Percentiles rank a stretch among this genome's conserved stretches.
Conservation (phyloP, 2,113 vertebrate genomes). For the Steatornis caripensis region DNA sequence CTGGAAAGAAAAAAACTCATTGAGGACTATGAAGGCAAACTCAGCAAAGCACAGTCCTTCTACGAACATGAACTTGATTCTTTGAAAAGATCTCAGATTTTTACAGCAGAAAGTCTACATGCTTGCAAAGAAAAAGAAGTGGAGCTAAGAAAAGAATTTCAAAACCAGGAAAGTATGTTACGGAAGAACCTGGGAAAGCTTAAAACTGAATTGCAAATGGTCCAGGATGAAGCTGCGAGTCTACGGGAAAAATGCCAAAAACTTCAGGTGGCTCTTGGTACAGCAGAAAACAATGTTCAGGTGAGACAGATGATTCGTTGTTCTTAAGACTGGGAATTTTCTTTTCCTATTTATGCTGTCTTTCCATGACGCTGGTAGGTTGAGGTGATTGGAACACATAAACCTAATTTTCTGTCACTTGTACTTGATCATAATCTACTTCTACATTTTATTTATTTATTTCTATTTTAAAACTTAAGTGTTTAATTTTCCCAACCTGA, state of each 20-base stretch:
- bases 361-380: neutral
- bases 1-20: constrained; percentile 90
- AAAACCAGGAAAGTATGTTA: constrained; percentile 90
- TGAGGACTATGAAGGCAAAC: constrained; percentile 94
- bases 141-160: constrained; percentile 92
- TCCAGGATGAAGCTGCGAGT: constrained; percentile 90
- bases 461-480: neutral
- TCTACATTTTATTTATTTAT: neutral
- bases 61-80: constrained; percentile 95
- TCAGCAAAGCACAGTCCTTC: constrained; percentile 94
- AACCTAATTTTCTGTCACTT: neutral
- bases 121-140: constrained; percentile 94
- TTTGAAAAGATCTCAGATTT: constrained; percentile 94
- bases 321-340: neutral
- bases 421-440: neutral
- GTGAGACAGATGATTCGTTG: constrained; percentile 54
- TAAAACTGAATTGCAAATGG: constrained; percentile 84
- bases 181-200: constrained; percentile 87
- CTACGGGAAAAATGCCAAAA: constrained; percentile 89
- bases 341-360: neutral
- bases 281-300: constrained; percentile 85
- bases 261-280: constrained; percentile 83
- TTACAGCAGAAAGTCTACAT: constrained; percentile 92
- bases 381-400: neutral
- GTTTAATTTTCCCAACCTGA: neutral